Conservation (phyloP, 2,888 invertebrate genomes). For the Ormyrus rosae region DNA sequence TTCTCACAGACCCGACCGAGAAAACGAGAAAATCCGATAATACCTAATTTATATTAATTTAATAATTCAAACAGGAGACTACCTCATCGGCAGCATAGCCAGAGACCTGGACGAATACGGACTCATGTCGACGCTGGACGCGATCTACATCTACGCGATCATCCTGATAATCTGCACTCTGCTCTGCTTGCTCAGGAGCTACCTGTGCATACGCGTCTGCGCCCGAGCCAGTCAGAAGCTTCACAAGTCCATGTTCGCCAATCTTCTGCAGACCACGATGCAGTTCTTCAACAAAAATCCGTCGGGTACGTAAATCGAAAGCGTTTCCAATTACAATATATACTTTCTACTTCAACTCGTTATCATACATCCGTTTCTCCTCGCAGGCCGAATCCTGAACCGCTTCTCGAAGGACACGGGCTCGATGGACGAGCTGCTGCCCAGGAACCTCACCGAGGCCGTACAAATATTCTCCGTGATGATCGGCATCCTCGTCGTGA, state of each 20-base stretch:
- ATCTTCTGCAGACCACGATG: constrained; percentile 86
- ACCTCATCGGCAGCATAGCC: too few species aligned
- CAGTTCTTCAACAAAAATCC: constrained; percentile 92
- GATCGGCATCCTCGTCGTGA: constrained; percentile 76
- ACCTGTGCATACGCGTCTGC: constrained; percentile 85
- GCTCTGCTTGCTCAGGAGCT: constrained; percentile 78
- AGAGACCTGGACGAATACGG: constrained; percentile 57
- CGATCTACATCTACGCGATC: constrained; percentile 73
- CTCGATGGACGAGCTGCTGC: constrained; percentile 79
- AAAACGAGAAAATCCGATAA: too few species aligned
- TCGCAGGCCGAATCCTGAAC: constrained; percentile 80
- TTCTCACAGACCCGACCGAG: too few species aligned
- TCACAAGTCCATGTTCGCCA: constrained; percentile 90
- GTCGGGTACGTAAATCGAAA: constrained; percentile 77
- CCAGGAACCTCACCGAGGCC: constrained; percentile 78
- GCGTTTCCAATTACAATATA: not conserved
- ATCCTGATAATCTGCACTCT: constrained; percentile 70
- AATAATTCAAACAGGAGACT: too few species aligned
- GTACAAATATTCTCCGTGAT: constrained; percentile 76
- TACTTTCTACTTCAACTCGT: not conserved
- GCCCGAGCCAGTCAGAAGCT: constrained; percentile 86
- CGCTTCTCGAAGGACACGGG: constrained; percentile 87
- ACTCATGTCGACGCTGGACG: constrained; percentile 61
- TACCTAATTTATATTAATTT: too few species aligned
- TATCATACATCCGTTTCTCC: not conserved